Conservation (phyloP, 2,888 invertebrate genomes). For the Parnassius orleans region DNA sequence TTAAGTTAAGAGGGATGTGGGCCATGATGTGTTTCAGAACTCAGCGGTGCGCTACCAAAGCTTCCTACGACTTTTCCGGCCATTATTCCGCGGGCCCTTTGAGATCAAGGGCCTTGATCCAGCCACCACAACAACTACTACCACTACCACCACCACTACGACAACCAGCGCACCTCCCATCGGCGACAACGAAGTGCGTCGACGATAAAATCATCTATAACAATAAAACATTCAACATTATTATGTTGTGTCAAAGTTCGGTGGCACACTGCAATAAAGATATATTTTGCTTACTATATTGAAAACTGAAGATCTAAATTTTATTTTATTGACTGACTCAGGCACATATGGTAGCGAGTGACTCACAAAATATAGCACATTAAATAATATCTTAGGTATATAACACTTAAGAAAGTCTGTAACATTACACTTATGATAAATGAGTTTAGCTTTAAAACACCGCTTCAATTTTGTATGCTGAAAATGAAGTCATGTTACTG, state of each 20-base stretch:
- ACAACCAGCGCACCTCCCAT: conserved; percentile 34
- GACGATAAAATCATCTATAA: conserved; percentile 36
- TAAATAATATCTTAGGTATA: not conserved
- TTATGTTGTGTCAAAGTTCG: not conserved
- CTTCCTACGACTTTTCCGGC: conserved; percentile 87
- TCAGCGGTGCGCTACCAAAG: conserved; percentile 88
- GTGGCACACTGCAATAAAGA: not conserved
- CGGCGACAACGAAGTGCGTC: conserved; percentile 55
- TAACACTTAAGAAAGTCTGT: not conserved
- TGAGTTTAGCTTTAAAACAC: too few relatives aligned
- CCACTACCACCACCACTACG: conserved; percentile 36
- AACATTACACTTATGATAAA: too few relatives aligned
- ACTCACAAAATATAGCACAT: not conserved
- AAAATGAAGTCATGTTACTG: too few relatives aligned
- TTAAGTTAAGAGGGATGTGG: not conserved
- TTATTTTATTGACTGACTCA: not conserved
- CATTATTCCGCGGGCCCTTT: conserved; percentile 86
- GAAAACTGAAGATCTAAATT: not conserved
- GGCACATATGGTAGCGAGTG: too few relatives aligned
- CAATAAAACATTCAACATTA: conserved; percentile 1
- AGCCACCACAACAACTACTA: conserved; percentile 61
- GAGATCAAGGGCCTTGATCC: conserved; percentile 87
- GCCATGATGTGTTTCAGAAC: conserved; percentile 81
- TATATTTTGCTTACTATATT: not conserved
- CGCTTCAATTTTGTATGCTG: too few relatives aligned